Evolutionary conservation across 2,888 invertebrate genomes (phyloP).

Genomic region (Myopa testacea): DNA sequence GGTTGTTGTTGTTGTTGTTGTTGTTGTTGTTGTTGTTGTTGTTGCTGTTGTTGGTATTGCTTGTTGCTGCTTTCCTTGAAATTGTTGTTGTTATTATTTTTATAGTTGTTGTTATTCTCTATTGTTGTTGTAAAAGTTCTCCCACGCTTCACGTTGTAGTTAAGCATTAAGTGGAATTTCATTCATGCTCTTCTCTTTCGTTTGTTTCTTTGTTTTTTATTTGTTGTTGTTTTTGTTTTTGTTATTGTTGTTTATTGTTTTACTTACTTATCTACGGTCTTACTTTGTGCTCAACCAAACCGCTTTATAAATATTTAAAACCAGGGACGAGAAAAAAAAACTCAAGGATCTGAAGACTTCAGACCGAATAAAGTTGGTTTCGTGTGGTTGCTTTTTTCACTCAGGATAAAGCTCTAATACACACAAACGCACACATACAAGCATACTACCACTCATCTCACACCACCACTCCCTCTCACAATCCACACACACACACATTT

Average conservation of each 20-base stretch:
- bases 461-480: no score
- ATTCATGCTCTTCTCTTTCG: no score
- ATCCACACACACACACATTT: not conserved
- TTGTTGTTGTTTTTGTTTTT: not conserved
- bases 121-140: not conserved
- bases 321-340: not conserved
- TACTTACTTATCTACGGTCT: no score
- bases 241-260: not conserved
- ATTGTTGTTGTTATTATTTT: not conserved
- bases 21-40: no score
- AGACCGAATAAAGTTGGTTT: not conserved
- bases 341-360: not conserved
- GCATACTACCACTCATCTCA: no score
- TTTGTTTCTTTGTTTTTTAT: no score
- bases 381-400: no score
- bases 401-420: no score
- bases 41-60: not conserved
- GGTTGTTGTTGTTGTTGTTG: no score
- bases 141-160: no score
- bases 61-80: not conserved
- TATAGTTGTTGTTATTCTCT: not conserved
- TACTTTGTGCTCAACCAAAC: not conserved
- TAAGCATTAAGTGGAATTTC: no score
- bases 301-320: slow-evolving; percentile 7
- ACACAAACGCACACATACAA: not conserved